Evolutionary conservation across 2,888 invertebrate species (phyloP), one percentile per base, ranked within the genome.

Genomic region (Polietes domitor): DNA sequence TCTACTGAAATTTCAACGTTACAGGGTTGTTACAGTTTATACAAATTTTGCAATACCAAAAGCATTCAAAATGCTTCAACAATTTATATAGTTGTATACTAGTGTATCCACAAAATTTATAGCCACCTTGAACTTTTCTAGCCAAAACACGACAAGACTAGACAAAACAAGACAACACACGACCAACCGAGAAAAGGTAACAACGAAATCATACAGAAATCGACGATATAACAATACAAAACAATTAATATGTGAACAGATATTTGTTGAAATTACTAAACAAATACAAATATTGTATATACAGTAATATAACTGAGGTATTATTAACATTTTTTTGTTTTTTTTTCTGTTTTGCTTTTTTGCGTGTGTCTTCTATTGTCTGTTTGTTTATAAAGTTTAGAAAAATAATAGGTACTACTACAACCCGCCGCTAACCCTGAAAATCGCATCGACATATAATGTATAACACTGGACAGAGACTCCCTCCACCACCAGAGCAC

Each of bases 221-320:
- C 58, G 58, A 19, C 12, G 26, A 58, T n/a, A 58, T n/a, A n/a
- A 26, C 15, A 58, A 58, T 26, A 58, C 24, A 19, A 21, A 55
- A 55, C 12, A 61, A 28, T n/a, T 26, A 61, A 61, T 61, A 61
- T 21, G 26, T 26, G 26, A 26, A 24, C 28, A 28, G 28, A 61
- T 65, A 65, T 65, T 65, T 65, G 65, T 65, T 65, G 37, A 65
- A 65, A 65, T 65, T 37, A 12, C 65, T 37, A 65, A 65, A 37
- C 19, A 65, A 65, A 65, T 21, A 65, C 19, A 37, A 63, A 53
- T 47, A 47, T n/a, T n/a, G 47, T 1, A n/a, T 47, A 4, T 12
- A 41, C 9, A 41, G 32, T 32, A 9, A 32, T 7, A 61, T 37
- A 37, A 61, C 32, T 32, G 37, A 65, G 9, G 17, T 65, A 41